Evolutionary conservation across 2,113 vertebrate genomes (phyloP).

Genomic region (Uria lomvia): DNA sequence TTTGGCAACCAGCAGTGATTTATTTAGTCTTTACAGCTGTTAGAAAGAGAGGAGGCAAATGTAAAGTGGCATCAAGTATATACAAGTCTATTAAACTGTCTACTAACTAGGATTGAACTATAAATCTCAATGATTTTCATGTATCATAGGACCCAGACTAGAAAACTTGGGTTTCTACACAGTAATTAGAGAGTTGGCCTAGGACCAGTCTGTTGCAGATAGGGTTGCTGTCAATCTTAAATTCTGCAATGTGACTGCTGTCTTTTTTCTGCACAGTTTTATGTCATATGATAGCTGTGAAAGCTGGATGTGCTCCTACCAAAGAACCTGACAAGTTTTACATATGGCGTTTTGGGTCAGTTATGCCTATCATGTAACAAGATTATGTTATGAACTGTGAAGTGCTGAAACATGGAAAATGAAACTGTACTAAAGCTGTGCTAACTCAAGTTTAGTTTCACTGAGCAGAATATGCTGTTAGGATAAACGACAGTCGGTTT

Average conservation of each 20-base stretch:
- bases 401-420: slow-evolving; percentile 35
- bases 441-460: not conserved
- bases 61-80: not conserved
- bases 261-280: slow-evolving; percentile 4
- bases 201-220: not conserved
- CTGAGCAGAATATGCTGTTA: not conserved
- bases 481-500: not conserved
- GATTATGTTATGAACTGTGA: not conserved
- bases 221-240: not conserved
- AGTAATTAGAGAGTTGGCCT: not conserved
- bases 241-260: slow-evolving; percentile 1
- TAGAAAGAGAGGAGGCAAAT: not conserved
- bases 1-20: not conserved
- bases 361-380: not conserved
- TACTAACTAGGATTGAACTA: not conserved
- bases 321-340: slow-evolving; percentile 14
- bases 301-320: not conserved
- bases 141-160: not conserved
- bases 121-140: not conserved
- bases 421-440: not conserved
- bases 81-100: not conserved
- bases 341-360: not conserved
- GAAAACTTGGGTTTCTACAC: not conserved
- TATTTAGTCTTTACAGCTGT: not conserved
- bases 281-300: slow-evolving; percentile 42